These are phyloP conservation scores for Euschistus heros DNA, from an alignment of 1,140 invertebrate species.

Conservation along the genomic window DNA sequence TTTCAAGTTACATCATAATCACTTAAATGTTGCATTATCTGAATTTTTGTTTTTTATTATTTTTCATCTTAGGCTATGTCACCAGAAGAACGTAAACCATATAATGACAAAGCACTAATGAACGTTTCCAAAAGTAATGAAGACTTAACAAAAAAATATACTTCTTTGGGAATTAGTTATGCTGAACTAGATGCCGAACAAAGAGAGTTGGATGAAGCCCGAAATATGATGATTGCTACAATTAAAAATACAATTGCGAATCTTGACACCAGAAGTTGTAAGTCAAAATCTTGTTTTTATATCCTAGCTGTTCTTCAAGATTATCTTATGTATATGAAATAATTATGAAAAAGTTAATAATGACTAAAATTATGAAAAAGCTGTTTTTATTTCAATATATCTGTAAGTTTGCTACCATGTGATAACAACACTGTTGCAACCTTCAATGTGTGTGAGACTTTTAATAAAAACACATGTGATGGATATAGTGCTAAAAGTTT, in stretches of 20 bases:
- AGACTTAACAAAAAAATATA: not conserved
- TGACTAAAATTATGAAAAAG: too few relatives aligned
- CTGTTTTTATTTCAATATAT: too few relatives aligned
- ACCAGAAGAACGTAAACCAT: slow-evolving; percentile 11
- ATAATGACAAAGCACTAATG: slow-evolving; percentile 11
- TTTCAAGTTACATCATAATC: too few relatives aligned
- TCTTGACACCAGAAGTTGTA: not conserved
- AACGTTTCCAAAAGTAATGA: not conserved
- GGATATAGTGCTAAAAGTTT: too few relatives aligned
- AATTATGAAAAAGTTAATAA: not conserved
- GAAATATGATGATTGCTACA: slow-evolving; percentile 2
- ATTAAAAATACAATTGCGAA: slow-evolving; percentile 1
- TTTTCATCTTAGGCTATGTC: not conserved
- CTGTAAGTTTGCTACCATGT: too few relatives aligned
- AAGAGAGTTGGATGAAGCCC: slow-evolving; percentile 5
- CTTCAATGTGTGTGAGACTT: too few relatives aligned
- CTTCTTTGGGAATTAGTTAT: slow-evolving; percentile 18
- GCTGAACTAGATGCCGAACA: not conserved
- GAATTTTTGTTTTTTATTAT: too few relatives aligned
- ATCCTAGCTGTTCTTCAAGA: not conserved
- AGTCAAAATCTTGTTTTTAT: not conserved
- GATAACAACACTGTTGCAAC: too few relatives aligned
- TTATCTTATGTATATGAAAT: not conserved
- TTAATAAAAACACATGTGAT: too few relatives aligned
- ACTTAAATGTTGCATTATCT: too few relatives aligned